Evolutionary conservation across 2,797 vertebrate genomes (phyloP), one percentile per base, ranked within the genome.

Genomic region (Chelmon rostratus): DNA sequence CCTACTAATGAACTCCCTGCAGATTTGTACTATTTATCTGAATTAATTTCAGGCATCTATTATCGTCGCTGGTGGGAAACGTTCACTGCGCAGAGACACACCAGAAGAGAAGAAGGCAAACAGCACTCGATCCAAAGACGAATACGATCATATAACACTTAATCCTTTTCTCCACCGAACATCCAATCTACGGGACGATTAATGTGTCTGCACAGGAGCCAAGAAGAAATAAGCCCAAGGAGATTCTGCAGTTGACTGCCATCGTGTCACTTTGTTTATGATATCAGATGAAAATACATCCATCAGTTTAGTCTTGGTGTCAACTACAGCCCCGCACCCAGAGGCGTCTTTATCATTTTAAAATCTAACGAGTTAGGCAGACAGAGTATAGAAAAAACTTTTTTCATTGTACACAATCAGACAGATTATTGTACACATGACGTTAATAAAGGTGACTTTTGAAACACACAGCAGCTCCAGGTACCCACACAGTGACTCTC

Each of bases 11-110:
- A 56, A 65, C 9, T 50, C 69, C 47, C 64, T 18, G 16, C 1
- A 59, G 77, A 25, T 44, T 79, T 56, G 4, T 31, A 12, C 23
- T 9, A n/a, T 59, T 75, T 71, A 66, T 57, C n/a, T 72, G 73
- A 84, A 72, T 71, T 83, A 1, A 67, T 68, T 71, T 46, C 40
- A 31, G 67, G 11, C 10, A 2, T 71, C 63, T 53, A 23, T 68
- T 64, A 25, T 21, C 46, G 64, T 78, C 53, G 0, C 76, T n/a
- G 59, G 68, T 61, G 56, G 3, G 9, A 28, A 28, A 44, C 19
- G 8, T 21, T 76, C 37, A 53, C 54, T n/a, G 25, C 47, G 5
- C 31, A 57, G 40, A 2, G 12, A n/a, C 40, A 62, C 21, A 19
- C 52, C 10, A 38, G 19, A 28, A 16, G n/a, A 12, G 19, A 35